Conservation (phyloP, 1,140 invertebrate genomes). For the Drosophila bocqueti region DNA sequence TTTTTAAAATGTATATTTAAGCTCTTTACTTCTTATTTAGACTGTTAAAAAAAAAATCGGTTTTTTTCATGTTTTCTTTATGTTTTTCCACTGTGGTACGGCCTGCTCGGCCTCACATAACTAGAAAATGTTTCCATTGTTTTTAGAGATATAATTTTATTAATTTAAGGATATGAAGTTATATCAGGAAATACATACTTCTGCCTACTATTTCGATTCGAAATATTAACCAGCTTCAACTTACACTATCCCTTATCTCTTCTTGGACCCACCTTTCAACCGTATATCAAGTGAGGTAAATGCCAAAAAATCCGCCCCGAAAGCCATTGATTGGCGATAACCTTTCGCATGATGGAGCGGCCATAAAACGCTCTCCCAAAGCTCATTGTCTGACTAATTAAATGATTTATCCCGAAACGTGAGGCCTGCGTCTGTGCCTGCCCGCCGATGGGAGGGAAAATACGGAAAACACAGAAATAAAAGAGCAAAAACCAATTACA, state of each 20-base stretch:
- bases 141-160: neutral
- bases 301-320: conserved; percentile 58
- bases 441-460: conserved; percentile 46
- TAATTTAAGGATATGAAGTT: neutral
- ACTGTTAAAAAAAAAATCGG: no score
- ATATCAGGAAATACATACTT: neutral
- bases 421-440: conserved; percentile 42
- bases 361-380: conserved; percentile 35
- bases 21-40: neutral
- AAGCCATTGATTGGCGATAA: conserved; percentile 65
- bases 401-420: conserved; percentile 83
- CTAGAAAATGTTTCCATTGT: no score
- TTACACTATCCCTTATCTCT: conserved; percentile 40
- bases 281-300: conserved; percentile 74
- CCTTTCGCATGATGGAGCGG: conserved; percentile 60
- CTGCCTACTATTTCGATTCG: neutral
- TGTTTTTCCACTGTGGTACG: no score
- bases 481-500: conserved; percentile 77
- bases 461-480: conserved; percentile 29
- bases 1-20: neutral
- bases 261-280: conserved; percentile 32
- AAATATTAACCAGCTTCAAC: neutral
- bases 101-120: no score
- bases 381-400: conserved; percentile 82
- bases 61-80: no score